phyloP scores from a whole-genome alignment of 2,888 invertebrate genomes.

The Tipula helvola region DNA sequence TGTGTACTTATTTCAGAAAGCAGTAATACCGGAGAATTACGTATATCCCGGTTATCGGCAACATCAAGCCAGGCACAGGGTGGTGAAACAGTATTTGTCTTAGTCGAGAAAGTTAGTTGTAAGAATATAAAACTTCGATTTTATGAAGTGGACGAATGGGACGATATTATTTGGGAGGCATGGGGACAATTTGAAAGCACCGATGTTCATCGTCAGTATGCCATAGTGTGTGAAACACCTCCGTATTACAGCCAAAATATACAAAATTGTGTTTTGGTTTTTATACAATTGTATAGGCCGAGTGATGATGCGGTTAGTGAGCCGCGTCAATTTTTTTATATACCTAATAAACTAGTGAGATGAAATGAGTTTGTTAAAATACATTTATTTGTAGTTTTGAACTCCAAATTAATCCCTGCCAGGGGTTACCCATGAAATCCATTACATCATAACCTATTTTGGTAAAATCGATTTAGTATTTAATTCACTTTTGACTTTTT shows the following conservation, averaged over 20 bases:
- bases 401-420: too few relatives aligned
- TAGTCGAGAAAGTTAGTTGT: slow-evolving; percentile 80
- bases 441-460: too few relatives aligned
- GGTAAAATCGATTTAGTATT: too few relatives aligned
- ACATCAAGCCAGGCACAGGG: slow-evolving; percentile 55
- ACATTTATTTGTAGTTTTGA: too few relatives aligned
- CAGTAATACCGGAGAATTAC: slow-evolving; percentile 70
- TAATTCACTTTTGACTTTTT: too few relatives aligned
- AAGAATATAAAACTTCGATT: slow-evolving; percentile 56
- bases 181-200: neutral
- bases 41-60: slow-evolving; percentile 65
- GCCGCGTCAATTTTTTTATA: neutral
- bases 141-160: slow-evolving; percentile 55
- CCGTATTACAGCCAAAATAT: slow-evolving; percentile 55
- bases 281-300: slow-evolving; percentile 62
- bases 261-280: slow-evolving; percentile 49
- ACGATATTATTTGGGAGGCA: slow-evolving; percentile 51
- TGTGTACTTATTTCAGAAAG: slow-evolving; percentile 43
- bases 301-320: slow-evolving; percentile 38
- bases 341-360: neutral
- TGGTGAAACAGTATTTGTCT: slow-evolving; percentile 56
- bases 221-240: slow-evolving; percentile 73
- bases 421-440: too few relatives aligned
- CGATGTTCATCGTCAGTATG: slow-evolving; percentile 87
- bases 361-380: neutral